A percentile compares a stretch with the other conserved stretches of the same genome.
Evolutionary conservation across 2,888 invertebrate genomes (phyloP).

Genomic region (Scaptodrosophila latifasciaeformis): DNA sequence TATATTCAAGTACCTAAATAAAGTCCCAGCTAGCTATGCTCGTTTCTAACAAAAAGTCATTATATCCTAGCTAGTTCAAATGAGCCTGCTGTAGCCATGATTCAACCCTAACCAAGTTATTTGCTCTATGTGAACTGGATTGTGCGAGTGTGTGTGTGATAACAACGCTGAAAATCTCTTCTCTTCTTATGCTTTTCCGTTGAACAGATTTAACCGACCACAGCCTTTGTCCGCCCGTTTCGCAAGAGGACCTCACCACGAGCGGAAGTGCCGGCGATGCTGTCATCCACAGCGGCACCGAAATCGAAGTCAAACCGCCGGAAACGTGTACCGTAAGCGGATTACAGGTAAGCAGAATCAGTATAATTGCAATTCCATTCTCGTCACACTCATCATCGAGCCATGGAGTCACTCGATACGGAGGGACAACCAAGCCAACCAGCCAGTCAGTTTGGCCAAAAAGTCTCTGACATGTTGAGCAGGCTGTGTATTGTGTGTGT

Average conservation of each 20-base stretch:
- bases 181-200: constrained; percentile 22
- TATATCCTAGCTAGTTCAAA: no score
- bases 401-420: constrained; percentile 1
- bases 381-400: constrained; percentile 49
- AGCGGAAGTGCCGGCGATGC: constrained; percentile 64
- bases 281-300: constrained; percentile 73
- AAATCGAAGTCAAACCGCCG: constrained; percentile 79
- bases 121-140: no score
- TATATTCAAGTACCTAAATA: no score
- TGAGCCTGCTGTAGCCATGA: no score
- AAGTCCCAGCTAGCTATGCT: no score
- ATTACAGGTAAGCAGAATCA: constrained; percentile 81
- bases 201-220: constrained; percentile 72
- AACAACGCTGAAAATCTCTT: no score
- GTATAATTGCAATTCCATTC: constrained; percentile 62
- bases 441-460: no score
- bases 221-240: constrained; percentile 72
- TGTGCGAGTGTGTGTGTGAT: no score
- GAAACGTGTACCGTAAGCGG: constrained; percentile 75
- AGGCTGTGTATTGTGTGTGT: no score
- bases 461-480: no score
- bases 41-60: no score
- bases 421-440: constrained; percentile 28
- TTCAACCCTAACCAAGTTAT: no score
- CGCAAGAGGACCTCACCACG: constrained; percentile 70